Conservation (phyloP, 2,888 invertebrate genomes). For the Barypeithes pellucidus region DNA sequence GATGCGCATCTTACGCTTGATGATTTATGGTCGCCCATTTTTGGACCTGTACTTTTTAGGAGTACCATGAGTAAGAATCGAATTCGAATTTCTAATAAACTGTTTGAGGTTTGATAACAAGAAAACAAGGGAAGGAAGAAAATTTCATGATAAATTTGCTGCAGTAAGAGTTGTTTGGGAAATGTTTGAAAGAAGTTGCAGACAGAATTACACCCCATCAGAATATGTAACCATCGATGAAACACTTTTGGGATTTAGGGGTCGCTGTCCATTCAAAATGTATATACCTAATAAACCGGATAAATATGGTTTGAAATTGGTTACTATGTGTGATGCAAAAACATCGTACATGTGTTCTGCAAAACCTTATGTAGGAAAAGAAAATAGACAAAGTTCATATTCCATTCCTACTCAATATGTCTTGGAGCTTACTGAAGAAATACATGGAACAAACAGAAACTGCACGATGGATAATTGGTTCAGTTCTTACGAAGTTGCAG, state of each 20-base stretch:
- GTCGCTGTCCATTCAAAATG: conserved; percentile 48
- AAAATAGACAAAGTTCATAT: conserved; percentile 24
- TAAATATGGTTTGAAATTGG: conserved; percentile 51
- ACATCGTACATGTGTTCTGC: conserved; percentile 54
- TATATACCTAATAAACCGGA: conserved; percentile 52
- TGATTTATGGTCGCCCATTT: conserved; percentile 11
- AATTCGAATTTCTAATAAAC: conserved; percentile 9
- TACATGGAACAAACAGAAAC: conserved; percentile 37
- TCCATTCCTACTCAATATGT: conserved; percentile 40
- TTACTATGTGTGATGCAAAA: conserved; percentile 37
- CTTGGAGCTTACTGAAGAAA: conserved; percentile 32
- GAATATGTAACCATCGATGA: conserved; percentile 50
- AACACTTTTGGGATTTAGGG: conserved; percentile 45
- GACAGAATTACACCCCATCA: conserved; percentile 38
- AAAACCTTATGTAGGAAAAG: conserved; percentile 52
- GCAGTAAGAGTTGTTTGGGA: conserved; percentile 42
- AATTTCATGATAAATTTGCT: conserved; percentile 43
- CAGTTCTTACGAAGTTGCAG: conserved; percentile 37
- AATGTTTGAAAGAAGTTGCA: conserved; percentile 41
- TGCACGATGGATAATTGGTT: conserved; percentile 49
- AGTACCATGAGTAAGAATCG: conserved; percentile 11
- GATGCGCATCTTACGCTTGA: conserved; percentile 20
- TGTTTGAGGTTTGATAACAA: conserved; percentile 24
- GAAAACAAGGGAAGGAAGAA: conserved; percentile 31
- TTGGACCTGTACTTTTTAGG: conserved; percentile 17